Evolutionary conservation across 2,797 vertebrate genomes (phyloP), one percentile per base, ranked within the genome.

Genomic region (Myripristis murdjan): DNA sequence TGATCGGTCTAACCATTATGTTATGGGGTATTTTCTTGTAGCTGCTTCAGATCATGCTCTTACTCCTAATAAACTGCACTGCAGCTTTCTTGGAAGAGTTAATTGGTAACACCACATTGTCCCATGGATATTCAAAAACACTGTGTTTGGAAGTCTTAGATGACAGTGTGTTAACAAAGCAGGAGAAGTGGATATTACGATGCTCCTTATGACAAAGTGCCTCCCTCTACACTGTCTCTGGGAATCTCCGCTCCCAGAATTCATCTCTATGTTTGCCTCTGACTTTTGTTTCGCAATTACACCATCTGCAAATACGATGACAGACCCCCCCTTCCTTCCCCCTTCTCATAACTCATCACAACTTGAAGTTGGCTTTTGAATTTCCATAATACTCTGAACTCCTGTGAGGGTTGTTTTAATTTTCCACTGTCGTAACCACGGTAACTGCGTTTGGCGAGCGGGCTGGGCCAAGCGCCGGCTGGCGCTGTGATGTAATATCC

Each of bases 321-420:
- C 58, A 60, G 26, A 69, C 16, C 5, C 47, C 9, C 41, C 58
- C 64, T 22, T 57, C 59, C 46, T 23, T 24, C 6, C 28, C 48
- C 22, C 73, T 39, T 16, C 74, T 75, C 70, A 79, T 70, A 82
- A 73, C 68, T 83, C 73, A 75, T 75, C 73, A 73, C 66, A 82
- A 82, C 67, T 77, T 69, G 44, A 81, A 68, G 74, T 75, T 14
- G 35, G 22, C 41, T 78, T 75, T 73, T 70, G 56, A 61, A 81
- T 84, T 75, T 86, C 72, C 81, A 83, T 82, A 87, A 86, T 75
- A 75, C 68, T 76, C 58, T 65, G 15, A 71, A 79, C 48, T 68
- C 85, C 79, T 70, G 60, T 1, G 75, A 86, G 81, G 67, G 52
- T 84, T 82, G 76, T 86, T 84, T 87, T 87, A 77, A 87, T 92